Percentiles rank a stretch among this genome's conserved stretches.
Evolutionary conservation across 2,797 vertebrate species (phyloP).

Genomic region (Steatocranus sp.): DNA sequence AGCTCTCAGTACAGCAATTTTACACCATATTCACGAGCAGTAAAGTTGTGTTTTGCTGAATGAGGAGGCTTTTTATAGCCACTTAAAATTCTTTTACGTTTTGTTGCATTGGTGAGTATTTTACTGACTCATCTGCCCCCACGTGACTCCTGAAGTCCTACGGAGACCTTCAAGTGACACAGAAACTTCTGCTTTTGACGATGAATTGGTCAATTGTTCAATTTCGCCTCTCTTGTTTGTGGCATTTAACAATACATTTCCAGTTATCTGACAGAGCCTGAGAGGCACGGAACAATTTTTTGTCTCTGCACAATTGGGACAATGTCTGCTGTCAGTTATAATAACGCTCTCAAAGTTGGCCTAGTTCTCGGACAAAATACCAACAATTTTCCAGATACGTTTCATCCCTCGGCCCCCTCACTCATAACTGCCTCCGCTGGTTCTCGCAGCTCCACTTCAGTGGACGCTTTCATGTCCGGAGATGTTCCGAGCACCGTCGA

Average conservation of each 20-base stretch:
- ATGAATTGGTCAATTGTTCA: neutral
- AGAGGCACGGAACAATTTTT: neutral
- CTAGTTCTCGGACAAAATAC: slow-evolving; percentile 6
- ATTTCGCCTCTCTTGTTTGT: neutral
- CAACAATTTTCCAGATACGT: neutral
- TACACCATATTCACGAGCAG: neutral
- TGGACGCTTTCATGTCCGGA: neutral
- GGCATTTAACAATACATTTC: slow-evolving; percentile 16
- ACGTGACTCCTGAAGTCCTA: neutral
- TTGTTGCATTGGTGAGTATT: neutral
- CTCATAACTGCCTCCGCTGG: neutral
- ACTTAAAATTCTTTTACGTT: neutral
- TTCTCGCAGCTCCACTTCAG: neutral
- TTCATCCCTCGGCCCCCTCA: neutral
- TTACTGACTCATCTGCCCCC: neutral
- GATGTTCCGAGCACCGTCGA: neutral
- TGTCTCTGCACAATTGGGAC: neutral
- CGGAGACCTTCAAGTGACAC: neutral
- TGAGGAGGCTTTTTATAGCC: neutral
- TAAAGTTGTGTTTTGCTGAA: neutral
- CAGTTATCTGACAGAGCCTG: neutral
- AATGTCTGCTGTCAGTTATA: slow-evolving; percentile 13
- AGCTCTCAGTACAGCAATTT: neutral
- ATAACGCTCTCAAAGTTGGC: neutral
- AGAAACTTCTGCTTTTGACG: neutral